Base-by-base conservation (phyloP, 2,113 vertebrate genomes). In the Cephalopterus ornatus region DNA sequence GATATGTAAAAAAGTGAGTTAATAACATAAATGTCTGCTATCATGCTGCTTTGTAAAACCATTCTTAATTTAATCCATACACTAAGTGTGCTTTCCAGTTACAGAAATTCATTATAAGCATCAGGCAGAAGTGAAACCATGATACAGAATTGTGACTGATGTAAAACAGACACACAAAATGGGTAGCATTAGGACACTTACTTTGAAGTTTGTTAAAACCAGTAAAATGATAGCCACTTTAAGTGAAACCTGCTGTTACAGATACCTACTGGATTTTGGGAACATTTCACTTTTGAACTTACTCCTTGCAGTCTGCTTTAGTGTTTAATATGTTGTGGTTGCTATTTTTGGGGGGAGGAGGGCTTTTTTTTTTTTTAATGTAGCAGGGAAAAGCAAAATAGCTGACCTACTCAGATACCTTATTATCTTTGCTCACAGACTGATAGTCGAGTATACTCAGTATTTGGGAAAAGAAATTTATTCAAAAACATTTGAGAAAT, bases 141-240 rank as follows among this genome's bases (percentile, higher is more conserved):
- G 97, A 95, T 97, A 96, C 95, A 91, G 96, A 98, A 98, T 98
- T 98, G 98, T 98, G 98, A 98, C 99, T 99, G 99, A 99, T 99
- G 98, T 98, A 97, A 98, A 98, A 97, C 98, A 99, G 98, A 98
- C 98, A 97, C 98, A 98, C 94, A 95, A 97, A 98, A 98, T 98
- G 97, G 98, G 98, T 95, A 97, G 98, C 95, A 97, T 98, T 97
- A 98, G 98, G 98, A 98, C 98, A 96, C 98, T 98, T 81, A 92
- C 99, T 99, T 99, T 99, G 99, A 99, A 99, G 99, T 99, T 97
- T 85, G 98, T 97, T 98, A 98, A 98, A 98, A 98, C 98, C 98
- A 98, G 99, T 98, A 99, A 99, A 99, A 98, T 98, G 99, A 99
- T 99, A 99, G 98, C 99, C 98, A 98, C 97, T 98, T 97, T 99